Evolutionary conservation across 2,113 vertebrate species (phyloP).

Genomic region (Paedocypris sp.): DNA sequence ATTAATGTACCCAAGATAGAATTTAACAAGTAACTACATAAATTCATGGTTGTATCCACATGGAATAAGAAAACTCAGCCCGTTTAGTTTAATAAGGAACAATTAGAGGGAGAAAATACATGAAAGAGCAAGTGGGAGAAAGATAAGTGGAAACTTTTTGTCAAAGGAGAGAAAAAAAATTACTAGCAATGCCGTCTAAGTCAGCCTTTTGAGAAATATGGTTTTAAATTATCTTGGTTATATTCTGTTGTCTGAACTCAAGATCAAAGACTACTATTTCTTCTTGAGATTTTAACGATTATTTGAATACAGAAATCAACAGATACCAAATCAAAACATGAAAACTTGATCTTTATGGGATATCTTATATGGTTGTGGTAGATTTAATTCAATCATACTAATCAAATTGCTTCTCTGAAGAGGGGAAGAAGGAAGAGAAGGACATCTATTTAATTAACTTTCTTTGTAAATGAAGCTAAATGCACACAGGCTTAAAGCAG

Average conservation of each 20-base stretch:
- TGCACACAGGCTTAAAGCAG: neutral
- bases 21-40: constrained; percentile 46
- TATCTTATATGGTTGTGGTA: constrained; percentile 13
- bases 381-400: constrained; percentile 27
- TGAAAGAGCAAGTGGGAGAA: neutral
- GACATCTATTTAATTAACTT: constrained; percentile 17
- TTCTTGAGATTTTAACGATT: too few species aligned
- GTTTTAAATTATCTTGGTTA: neutral
- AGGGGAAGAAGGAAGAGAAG: constrained; percentile 12
- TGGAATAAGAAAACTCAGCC: constrained; percentile 43
- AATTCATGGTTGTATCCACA: constrained; percentile 43
- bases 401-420: constrained; percentile 26
- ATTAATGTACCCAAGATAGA: constrained; percentile 53
- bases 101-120: constrained; percentile 11
- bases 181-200: constrained; percentile 28
- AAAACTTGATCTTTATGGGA: too few species aligned
- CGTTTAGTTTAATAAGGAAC: constrained; percentile 49
- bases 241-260: neutral
- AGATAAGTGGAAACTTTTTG: neutral
- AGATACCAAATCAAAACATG: too few species aligned
- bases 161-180: constrained; percentile 2
- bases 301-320: too few species aligned
- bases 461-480: constrained; percentile 2
- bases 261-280: neutral
- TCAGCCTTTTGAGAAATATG: constrained; percentile 13